Evolutionary conservation across 92 coral and sea anemone species (phyloP), one percentile per base, ranked within the genome.

Genomic region (Muricea muricata): DNA sequence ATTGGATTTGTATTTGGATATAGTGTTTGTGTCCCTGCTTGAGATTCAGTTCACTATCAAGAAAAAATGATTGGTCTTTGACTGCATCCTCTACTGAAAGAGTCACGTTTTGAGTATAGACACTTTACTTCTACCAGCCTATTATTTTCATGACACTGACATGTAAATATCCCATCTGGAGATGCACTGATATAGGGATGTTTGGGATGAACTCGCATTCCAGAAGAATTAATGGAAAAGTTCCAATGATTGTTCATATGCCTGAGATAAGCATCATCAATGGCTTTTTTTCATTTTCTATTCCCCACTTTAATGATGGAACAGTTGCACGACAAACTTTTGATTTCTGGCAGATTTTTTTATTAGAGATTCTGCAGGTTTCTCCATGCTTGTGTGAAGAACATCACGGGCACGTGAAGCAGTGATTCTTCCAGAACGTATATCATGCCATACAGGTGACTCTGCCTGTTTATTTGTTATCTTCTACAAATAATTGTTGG

Each of bases 1-100:
- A 81, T 54, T 89, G 87, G 17, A 89, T 32, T 67, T 86, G 89
- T 12, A 90, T 35, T 75, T 90, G 93, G 23, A 89, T 90, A 79
- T 90, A 90, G 65, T 85, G 66, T 39, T 25, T 32, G 41, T 90
- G 93, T 13, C 54, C 56, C 32, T 26, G 25, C 65, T 79, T 78
- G 25, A 85, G 81, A 35, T 73, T 55, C 10, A 82, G 80, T 23
- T 86, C 61, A 9, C 13, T 20, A 34, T 81, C 87, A 66, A 90
- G 34, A 66, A 75, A 90, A 63, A 90, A 90, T 26, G 85, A 54
- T 18, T 73, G 4, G 78, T 85, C 87, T 26, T 34, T 40, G 21
- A 23, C 65, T 9, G 88, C 85, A 25, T 61, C 85, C 32, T 85
- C 79, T 25, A 61, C 18, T 46, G 79, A 45, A 4, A 15, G 34